phyloP scores from a whole-genome alignment of 35 echinoderm and acorn worm species.

The Patiria miniata region DNA sequence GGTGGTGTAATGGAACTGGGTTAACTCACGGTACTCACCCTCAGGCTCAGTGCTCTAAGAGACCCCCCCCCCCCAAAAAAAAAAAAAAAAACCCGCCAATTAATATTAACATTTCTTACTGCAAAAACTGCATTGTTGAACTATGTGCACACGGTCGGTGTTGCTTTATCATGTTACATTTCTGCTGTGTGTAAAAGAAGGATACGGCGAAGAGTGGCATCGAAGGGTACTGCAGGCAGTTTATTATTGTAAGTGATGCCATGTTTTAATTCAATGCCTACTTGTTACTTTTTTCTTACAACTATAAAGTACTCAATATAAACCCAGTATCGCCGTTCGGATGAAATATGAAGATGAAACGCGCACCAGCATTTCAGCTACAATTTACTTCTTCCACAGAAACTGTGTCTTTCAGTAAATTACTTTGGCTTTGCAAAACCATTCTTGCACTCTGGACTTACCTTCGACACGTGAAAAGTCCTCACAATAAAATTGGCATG shows the following conservation, averaged over 20 bases:
- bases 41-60: conserved; percentile 14
- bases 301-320: background rate
- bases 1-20: conserved; percentile 63
- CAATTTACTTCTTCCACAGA: background rate
- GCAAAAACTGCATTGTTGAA: too few species aligned
- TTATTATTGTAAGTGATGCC: background rate
- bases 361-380: background rate
- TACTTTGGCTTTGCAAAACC: too few species aligned
- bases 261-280: background rate
- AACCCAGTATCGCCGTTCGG: background rate
- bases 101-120: background rate
- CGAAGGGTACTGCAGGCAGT: too few species aligned
- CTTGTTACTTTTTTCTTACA: too few species aligned
- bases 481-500: background rate
- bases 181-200: too few species aligned
- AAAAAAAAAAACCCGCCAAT: background rate
- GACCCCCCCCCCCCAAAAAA: too few species aligned
- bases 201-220: too few species aligned
- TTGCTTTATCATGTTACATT: too few species aligned
- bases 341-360: background rate
- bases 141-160: too few species aligned
- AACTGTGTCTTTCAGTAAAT: background rate
- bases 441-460: background rate
- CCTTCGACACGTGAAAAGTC: background rate
- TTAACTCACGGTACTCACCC: conserved; percentile 20